Base-by-base conservation (phyloP, 1,140 invertebrate species). In the Pogonomyrmex californicus region DNA sequence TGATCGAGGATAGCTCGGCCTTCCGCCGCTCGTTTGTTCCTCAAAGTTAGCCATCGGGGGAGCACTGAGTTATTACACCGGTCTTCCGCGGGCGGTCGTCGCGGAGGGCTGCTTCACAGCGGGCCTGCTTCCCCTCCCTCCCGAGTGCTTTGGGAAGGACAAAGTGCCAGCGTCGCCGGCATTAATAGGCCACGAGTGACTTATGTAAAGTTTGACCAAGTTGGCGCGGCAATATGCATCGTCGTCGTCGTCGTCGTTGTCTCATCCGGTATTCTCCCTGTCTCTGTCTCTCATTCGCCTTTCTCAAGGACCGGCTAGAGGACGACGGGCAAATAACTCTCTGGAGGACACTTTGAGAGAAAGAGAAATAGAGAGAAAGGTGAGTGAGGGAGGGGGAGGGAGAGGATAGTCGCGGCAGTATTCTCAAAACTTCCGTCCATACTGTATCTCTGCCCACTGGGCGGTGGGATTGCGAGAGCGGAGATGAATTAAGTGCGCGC, bases 301-400 rank as follows among this genome's bases (percentile, higher is more conserved):
- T 51, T 30, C 23, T 0, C 33, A 58, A 83, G 70, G 76, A 58
- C 7, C 66, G 23, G 38, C 33, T 2, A 47, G 41, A 86, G 81
- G 73, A 30, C 66, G 88, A 86, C 86, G 17, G 58, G 47, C 33
- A 60, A 76, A 90, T 82, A 86, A 78, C 75, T 83, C 88, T 88
- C 87, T 47, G 14, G 86, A 77, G 88, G 30, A 73, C 88, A 79
- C 86, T 92, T 92, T 87, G 87, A 87, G 87, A 85, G 88, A 41
- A 12, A 68, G 1, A 77, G 41, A 51, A 33, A 79, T n/a, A 63
- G 41, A 38, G n/a, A 79, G 47, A n/a, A n/a, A 44, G 9, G 2
- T 33, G 17, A 23, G 7, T 9, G 14, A 49, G 47, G n/a, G 41
- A 9, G 7, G 17, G 5, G 38, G 4, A 2, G 4, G n/a, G 17